These are phyloP conservation scores for Pachyseris speciosa DNA, from an alignment of 64 coral and sea anemone species.

Conservation along the genomic window DNA sequence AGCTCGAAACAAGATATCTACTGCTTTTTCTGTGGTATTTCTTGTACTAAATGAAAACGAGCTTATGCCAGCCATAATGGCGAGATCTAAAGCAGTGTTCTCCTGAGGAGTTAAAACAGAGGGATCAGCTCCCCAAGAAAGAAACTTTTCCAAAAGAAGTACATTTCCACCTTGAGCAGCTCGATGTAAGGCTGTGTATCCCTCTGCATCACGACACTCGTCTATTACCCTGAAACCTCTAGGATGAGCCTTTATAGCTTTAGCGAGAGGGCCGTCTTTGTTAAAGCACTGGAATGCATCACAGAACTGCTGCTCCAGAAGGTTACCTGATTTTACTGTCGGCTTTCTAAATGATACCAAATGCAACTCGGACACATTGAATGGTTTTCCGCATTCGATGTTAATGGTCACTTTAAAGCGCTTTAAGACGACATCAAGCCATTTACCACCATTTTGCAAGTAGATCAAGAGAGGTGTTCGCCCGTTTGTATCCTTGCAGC, in stretches of 20 bases:
- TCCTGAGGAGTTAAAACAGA: background rate
- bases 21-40: background rate
- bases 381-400: constrained; percentile 36
- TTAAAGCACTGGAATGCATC: background rate
- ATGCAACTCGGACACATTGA: constrained; percentile 60
- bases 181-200: constrained; percentile 67
- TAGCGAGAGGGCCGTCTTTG: constrained; percentile 52
- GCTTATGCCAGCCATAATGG: constrained; percentile 1
- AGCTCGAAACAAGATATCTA: constrained; percentile 10
- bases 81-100: constrained; percentile 24
- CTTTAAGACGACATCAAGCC: constrained; percentile 27
- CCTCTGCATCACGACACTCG: constrained; percentile 69
- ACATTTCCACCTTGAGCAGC: constrained; percentile 81
- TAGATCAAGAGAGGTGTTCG: constrained; percentile 1
- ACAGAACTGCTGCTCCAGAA: background rate
- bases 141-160: constrained; percentile 20
- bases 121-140: constrained; percentile 41
- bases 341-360: constrained; percentile 35
- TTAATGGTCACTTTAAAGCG: background rate
- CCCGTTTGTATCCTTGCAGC: background rate
- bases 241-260: constrained; percentile 75
- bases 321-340: background rate
- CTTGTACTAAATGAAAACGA: background rate
- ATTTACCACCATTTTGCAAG: background rate
- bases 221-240: constrained; percentile 18